Evolutionary conservation across 2,113 vertebrate species (phyloP), one percentile per base, ranked within the genome.

Genomic region (Hoplias malabaricus): DNA sequence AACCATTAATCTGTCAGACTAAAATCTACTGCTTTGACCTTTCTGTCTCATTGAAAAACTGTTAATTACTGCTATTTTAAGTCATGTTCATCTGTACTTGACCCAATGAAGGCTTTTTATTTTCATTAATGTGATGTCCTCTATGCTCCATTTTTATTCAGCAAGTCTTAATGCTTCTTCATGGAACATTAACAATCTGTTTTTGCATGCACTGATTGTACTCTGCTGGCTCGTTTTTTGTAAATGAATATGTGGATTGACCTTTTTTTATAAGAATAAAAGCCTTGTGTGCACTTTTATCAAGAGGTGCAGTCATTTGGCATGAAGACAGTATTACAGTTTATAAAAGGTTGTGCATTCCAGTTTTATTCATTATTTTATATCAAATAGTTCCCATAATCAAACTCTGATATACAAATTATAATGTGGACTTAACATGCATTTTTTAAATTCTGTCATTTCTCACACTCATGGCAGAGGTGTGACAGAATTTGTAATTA

Each of bases 361-460:
- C 93, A 93, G 91, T 94, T 93, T 84, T 81, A 81, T 78, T 85
- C 70, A 90, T 92, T 93, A 5, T 48, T 93, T 93, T 92, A 90
- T 93, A 93, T 89, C 90, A 94, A 94, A 93, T 89, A 62, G 85
- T 89, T 90, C 90, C 90, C 88, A 88, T 92, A 90, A 90, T 93
- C 92, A 94, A 93, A 93, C 90, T 91, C 87, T 89, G 90, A 90
- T 90, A 90, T 94, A 94, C 92, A 94, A 93, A 93, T 94, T 91
- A 94, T 93, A 93, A 92, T 84, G 67, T 86, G 82, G 85, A 89
- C 82, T 88, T 84, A 90, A 91, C 92, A 94, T 94, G 93, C 92
- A 88, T 86, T 88, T 74, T 85, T 89, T 90, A 84, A 90, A 87
- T 87, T 84, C 87, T 59, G 79, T 85, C 66, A 61, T 56, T 75